phyloP scores from a whole-genome alignment of 2,888 invertebrate species.

The Anarsia innoxiella region DNA sequence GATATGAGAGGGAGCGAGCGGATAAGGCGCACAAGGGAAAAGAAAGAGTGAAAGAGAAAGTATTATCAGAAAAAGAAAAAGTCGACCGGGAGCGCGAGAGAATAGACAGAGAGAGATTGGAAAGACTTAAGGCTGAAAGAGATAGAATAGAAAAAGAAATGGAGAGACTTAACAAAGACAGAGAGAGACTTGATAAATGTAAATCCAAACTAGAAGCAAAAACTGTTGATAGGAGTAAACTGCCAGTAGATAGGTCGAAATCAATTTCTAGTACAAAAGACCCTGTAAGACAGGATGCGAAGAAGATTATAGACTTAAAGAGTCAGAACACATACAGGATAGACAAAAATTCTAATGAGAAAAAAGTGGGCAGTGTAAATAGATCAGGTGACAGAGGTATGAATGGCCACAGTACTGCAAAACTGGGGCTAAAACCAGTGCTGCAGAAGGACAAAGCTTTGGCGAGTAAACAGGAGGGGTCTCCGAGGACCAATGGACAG shows the following conservation, averaged over 20 bases:
- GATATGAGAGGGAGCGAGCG: slow-evolving; percentile 31
- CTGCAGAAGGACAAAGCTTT: slow-evolving; percentile 33
- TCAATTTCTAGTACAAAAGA: slow-evolving; percentile 33
- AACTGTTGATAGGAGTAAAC: slow-evolving; percentile 33
- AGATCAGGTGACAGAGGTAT: slow-evolving; percentile 39
- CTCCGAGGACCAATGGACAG: slow-evolving; percentile 30
- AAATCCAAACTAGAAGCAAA: slow-evolving; percentile 50
- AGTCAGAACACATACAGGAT: slow-evolving; percentile 68
- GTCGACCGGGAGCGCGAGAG: slow-evolving; percentile 32
- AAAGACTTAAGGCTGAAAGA: slow-evolving; percentile 56
- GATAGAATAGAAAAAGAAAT: slow-evolving; percentile 62
- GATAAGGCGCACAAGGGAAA: slow-evolving; percentile 30
- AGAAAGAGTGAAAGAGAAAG: slow-evolving; percentile 25
- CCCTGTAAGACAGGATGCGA: slow-evolving; percentile 31
- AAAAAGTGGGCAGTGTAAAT: slow-evolving; percentile 31
- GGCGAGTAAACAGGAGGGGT: slow-evolving; percentile 33
- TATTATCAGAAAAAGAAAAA: slow-evolving; percentile 40
- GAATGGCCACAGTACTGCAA: slow-evolving; percentile 46
- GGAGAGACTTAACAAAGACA: slow-evolving; percentile 51
- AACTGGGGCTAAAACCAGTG: slow-evolving; percentile 39
- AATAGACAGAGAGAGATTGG: slow-evolving; percentile 50
- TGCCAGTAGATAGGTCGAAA: slow-evolving; percentile 44
- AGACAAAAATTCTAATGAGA: slow-evolving; percentile 62
- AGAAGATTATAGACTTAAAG: slow-evolving; percentile 63
- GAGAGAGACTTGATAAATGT: slow-evolving; percentile 55